Evolutionary conservation across 2,113 vertebrate species (phyloP), one percentile per base, ranked within the genome.

Genomic region (Dicentrarchus labrax): DNA sequence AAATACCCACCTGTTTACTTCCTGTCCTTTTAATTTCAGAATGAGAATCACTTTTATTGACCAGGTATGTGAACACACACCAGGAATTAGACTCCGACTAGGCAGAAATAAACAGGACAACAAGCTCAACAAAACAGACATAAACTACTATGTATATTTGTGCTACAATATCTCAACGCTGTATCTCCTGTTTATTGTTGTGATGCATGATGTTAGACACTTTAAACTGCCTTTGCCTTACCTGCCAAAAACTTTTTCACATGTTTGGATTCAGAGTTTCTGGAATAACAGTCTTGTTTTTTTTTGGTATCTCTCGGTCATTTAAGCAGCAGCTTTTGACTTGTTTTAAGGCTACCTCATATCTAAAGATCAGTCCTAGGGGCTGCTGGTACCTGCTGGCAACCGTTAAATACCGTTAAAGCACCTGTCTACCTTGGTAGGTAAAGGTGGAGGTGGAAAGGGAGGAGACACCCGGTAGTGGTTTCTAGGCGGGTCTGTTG

Each of bases 401-500:
- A 21, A 43, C 65, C 15, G 22, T 65, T 53, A 61, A 45, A 47
- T 4, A n/a, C 15, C 10, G 21, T 38, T 2, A 0, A 5, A 43
- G 69, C 80, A 85, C 71, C 73, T 91, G 79, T 71, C 10, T 75
- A 53, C 71, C 74, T 48, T 61, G 47, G 65, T 54, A 68, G 70
- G 39, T 60, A 56, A 24, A 72, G 82, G 80, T 76, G 69, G 13
- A 59, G 83, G 12, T 47, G 45, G 45, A 30, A 30, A 3, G 80
- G 64, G 69, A 66, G 73, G 70, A 22, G 53, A 43, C 48, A 78
- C n/a, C 72, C 71, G 78, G 74, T 72, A 83, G 79, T 72, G 67
- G 87, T 92, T 87, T 89, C 80, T 80, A 90, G 82, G 90, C 78
- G 83, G 84, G 73, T 88, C 82, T 83, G 56, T 78, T 38, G 47